phyloP scores from a whole-genome alignment of 2,888 invertebrate species.

The Heliconius aoede region DNA sequence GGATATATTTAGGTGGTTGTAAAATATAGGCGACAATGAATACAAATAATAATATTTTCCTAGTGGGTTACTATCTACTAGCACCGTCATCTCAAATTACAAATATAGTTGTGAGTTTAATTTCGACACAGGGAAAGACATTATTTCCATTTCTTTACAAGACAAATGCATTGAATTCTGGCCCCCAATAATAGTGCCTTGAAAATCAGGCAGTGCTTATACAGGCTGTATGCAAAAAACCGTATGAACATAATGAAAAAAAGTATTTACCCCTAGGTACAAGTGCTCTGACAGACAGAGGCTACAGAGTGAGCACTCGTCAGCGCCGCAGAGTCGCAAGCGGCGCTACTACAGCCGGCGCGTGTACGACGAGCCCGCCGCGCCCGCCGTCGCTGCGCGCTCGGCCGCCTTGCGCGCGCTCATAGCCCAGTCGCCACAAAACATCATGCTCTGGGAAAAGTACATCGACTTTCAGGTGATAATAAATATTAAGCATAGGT shows the following conservation, averaged over 20 bases:
- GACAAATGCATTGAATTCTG: background rate
- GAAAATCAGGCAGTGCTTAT: background rate
- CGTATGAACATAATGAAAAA: background rate
- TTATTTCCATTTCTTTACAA: background rate
- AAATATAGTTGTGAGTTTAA: too few relatives aligned
- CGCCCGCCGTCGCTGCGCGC: conserved; percentile 54
- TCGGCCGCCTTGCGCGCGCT: conserved; percentile 56
- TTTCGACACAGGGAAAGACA: too few relatives aligned
- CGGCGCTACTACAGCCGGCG: conserved; percentile 47
- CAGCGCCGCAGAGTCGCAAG: conserved; percentile 16
- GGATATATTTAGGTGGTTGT: too few relatives aligned
- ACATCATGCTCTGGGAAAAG: conserved; percentile 62
- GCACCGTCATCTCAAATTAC: too few relatives aligned
- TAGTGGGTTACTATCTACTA: too few relatives aligned
- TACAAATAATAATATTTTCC: too few relatives aligned
- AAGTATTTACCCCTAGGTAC: conserved; percentile 28
- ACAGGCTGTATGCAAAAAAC: background rate
- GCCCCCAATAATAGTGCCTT: background rate
- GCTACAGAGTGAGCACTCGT: conserved; percentile 45
- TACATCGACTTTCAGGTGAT: conserved; percentile 65
- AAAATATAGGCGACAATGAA: too few relatives aligned
- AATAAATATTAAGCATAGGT: too few relatives aligned
- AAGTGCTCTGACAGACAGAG: conserved; percentile 38
- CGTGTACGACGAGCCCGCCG: conserved; percentile 43
- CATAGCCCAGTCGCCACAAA: conserved; percentile 58